Conservation (phyloP, 1,140 invertebrate genomes). For the Heliothis subflexa region DNA sequence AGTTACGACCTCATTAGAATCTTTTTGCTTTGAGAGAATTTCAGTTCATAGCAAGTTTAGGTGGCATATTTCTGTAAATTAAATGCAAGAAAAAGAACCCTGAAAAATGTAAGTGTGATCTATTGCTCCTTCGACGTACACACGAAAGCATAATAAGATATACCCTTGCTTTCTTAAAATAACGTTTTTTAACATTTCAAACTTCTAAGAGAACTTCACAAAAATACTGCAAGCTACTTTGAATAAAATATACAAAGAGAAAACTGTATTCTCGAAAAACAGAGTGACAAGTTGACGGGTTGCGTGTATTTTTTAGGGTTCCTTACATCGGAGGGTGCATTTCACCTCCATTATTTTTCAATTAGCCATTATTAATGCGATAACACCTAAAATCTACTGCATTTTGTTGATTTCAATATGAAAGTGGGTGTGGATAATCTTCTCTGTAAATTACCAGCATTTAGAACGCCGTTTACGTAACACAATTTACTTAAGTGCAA, state of each 20-base stretch:
- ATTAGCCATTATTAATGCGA: constrained; percentile 55
- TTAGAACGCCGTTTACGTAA: constrained; percentile 15
- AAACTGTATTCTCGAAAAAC: constrained; percentile 32
- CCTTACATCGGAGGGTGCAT: constrained; percentile 50
- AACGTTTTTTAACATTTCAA: not conserved
- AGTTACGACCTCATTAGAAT: too few relatives aligned
- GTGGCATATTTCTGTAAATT: too few relatives aligned
- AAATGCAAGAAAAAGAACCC: too few relatives aligned
- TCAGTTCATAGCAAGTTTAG: too few relatives aligned
- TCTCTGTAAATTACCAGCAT: constrained; percentile 41
- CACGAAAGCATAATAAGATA: too few relatives aligned
- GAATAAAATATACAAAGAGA: constrained; percentile 9
- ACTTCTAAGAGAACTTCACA: not conserved
- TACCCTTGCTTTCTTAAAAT: not conserved
- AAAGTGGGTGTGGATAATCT: constrained; percentile 44
- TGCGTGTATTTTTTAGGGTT: constrained; percentile 57
- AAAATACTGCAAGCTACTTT: not conserved
- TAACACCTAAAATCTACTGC: constrained; percentile 34
- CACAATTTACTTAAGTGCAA: constrained; percentile 35
- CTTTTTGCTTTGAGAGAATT: too few relatives aligned
- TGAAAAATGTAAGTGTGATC: too few relatives aligned
- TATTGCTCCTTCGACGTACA: too few relatives aligned
- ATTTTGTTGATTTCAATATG: constrained; percentile 46
- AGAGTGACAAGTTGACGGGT: constrained; percentile 57
- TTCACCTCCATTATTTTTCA: constrained; percentile 62